Conservation (phyloP, 2,888 invertebrate genomes). For the Napeogenes inachia region DNA sequence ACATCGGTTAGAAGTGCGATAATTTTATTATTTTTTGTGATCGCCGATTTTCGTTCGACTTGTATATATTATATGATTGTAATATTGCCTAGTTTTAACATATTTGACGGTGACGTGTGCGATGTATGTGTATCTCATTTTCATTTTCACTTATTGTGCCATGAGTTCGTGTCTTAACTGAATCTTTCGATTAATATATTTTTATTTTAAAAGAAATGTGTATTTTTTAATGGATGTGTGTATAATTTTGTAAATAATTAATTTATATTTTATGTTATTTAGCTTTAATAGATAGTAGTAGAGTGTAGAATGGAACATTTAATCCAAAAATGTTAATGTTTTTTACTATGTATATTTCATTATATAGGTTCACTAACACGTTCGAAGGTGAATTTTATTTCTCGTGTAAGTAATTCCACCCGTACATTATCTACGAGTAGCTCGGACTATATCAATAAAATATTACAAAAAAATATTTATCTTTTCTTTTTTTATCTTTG, state of each 20-base stretch:
- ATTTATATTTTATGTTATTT: conserved; percentile 67
- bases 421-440: conserved; percentile 28
- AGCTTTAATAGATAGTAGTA: conserved; percentile 73
- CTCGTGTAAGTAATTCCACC: conserved; percentile 23
- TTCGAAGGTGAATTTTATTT: conserved; percentile 29
- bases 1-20: no score
- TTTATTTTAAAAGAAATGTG: conserved; percentile 11
- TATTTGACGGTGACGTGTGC: no score
- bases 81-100: no score
- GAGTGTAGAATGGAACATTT: conserved; percentile 51
- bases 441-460: conserved; percentile 30
- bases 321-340: conserved; percentile 67
- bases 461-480: conserved; percentile 23
- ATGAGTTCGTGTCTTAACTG: conserved; percentile 40
- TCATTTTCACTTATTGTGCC: conserved; percentile 46
- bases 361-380: conserved; percentile 2
- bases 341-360: conserved; percentile 49
- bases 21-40: neutral
- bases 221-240: conserved; percentile 37
- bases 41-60: neutral
- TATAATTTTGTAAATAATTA: conserved; percentile 75
- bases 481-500: conserved; percentile 3
- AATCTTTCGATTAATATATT: conserved; percentile 11
- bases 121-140: conserved; percentile 4
- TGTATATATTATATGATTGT: no score